phyloP scores from a whole-genome alignment of 2,888 invertebrate species.

The Microdon myrmicae region DNA sequence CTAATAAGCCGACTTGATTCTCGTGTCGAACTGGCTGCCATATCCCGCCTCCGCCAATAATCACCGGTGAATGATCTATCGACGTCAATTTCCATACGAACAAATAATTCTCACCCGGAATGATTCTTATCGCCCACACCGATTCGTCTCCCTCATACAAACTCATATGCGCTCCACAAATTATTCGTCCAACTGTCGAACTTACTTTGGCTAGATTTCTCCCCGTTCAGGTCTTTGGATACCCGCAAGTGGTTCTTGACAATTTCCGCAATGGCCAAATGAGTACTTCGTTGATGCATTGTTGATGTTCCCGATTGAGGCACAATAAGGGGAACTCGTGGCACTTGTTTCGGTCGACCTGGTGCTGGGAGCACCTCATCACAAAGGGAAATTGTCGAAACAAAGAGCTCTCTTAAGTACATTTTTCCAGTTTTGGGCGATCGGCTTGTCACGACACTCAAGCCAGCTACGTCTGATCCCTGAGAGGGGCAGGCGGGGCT shows the following conservation, averaged over 20 bases:
- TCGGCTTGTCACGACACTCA: conserved; percentile 66
- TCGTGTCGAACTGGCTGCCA: conserved; percentile 19
- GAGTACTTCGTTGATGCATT: conserved; percentile 33
- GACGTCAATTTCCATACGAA: conserved; percentile 52
- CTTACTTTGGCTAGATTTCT: too few species aligned
- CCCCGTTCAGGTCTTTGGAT: too few species aligned
- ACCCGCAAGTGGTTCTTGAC: conserved; percentile 46
- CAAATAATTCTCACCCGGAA: conserved; percentile 48
- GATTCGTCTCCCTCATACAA: neutral
- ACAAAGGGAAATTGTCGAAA: conserved; percentile 4
- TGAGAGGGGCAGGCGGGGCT: neutral
- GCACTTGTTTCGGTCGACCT: conserved; percentile 30
- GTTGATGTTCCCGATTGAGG: conserved; percentile 11
- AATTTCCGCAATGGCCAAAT: conserved; percentile 41
- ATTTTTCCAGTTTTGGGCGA: conserved; percentile 65
- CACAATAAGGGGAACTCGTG: conserved; percentile 5
- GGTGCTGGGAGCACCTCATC: conserved; percentile 16
- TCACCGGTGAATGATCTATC: conserved; percentile 51
- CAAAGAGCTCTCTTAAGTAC: conserved; percentile 6
- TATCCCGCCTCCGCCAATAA: conserved; percentile 31
- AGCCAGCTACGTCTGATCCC: conserved; percentile 10
- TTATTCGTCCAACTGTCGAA: conserved; percentile 17
- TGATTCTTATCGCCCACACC: conserved; percentile 50
- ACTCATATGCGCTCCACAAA: conserved; percentile 36
- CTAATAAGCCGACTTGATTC: conserved; percentile 48